A percentile compares a stretch with the other conserved stretches of the same genome.
Conservation (phyloP, 2,797 vertebrate species). For the Chelmon rostratus region DNA sequence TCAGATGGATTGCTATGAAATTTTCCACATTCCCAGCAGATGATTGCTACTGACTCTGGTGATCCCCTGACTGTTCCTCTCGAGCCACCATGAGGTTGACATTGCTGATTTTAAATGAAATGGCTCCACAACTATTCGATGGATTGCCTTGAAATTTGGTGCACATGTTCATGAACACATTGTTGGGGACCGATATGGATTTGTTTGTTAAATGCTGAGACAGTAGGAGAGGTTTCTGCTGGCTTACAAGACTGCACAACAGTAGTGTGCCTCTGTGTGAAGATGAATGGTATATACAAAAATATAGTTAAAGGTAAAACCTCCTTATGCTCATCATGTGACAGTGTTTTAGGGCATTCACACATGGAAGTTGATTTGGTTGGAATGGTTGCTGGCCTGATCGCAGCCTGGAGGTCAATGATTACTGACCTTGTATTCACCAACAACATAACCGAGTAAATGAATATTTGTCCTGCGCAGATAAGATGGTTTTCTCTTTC, state of each 20-base stretch:
- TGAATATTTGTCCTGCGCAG: slow-evolving; percentile 13
- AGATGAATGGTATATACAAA: neutral
- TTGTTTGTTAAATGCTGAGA: neutral
- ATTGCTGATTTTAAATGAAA: too few relatives aligned
- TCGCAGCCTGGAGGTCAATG: too few relatives aligned
- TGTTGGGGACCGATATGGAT: neutral
- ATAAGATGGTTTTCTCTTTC: slow-evolving; percentile 24
- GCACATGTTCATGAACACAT: neutral
- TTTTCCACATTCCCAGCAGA: too few relatives aligned
- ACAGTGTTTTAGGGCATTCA: neutral
- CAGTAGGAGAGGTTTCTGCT: neutral
- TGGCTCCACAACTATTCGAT: too few relatives aligned
- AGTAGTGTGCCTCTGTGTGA: neutral
- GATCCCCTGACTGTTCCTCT: too few relatives aligned
- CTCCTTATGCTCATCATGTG: slow-evolving; percentile 1
- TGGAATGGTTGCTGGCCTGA: neutral
- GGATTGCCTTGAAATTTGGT: too few relatives aligned
- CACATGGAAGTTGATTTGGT: neutral
- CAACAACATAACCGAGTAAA: neutral
- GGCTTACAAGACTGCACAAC: neutral
- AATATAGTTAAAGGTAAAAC: neutral
- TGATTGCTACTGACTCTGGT: too few relatives aligned
- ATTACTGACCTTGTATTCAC: too few relatives aligned
- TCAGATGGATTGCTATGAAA: too few relatives aligned
- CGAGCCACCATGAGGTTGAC: too few relatives aligned